phyloP scores from a whole-genome alignment of 2,113 vertebrate genomes.

The Tachuris rubrigastra region DNA sequence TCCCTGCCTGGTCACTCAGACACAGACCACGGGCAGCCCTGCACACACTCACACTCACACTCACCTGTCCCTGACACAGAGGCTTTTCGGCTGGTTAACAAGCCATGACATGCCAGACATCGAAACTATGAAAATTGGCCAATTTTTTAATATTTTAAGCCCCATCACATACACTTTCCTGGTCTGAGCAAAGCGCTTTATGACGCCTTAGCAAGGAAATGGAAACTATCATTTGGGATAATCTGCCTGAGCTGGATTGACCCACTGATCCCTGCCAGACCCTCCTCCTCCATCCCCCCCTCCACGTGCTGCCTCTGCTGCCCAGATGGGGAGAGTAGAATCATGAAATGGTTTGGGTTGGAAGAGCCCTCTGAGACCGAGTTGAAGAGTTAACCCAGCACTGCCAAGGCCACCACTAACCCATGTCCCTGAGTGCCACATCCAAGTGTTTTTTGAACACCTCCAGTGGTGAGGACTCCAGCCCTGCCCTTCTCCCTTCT shows the following conservation, averaged over 20 bases:
- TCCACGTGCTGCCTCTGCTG: neutral
- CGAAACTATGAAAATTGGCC: slow-evolving; percentile 61
- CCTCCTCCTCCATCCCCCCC: neutral
- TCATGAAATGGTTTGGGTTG: neutral
- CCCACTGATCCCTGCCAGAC: neutral
- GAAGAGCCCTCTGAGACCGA: neutral
- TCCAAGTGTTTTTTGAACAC: neutral
- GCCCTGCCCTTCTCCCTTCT: neutral
- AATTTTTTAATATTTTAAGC: slow-evolving; percentile 61
- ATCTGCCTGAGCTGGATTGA: slow-evolving; percentile 46
- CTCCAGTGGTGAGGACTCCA: neutral
- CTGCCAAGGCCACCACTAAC: neutral
- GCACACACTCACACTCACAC: fast-evolving
- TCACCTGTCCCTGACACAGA: neutral
- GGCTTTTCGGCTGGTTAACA: neutral
- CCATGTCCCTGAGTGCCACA: neutral
- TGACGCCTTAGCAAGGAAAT: neutral
- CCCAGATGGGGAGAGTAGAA: neutral
- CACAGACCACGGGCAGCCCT: neutral
- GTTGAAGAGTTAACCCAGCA: neutral
- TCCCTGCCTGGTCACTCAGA: fast-evolving
- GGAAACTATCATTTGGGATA: slow-evolving; percentile 23
- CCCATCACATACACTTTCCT: slow-evolving; percentile 11
- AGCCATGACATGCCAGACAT: slow-evolving; percentile 32
- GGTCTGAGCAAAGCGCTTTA: slow-evolving; percentile 6